A percentile compares a stretch with the other conserved stretches of the same genome.
These are phyloP conservation scores for Centropus bengalensis DNA, from an alignment of 2,113 vertebrate genomes.

Conservation along the genomic window DNA sequence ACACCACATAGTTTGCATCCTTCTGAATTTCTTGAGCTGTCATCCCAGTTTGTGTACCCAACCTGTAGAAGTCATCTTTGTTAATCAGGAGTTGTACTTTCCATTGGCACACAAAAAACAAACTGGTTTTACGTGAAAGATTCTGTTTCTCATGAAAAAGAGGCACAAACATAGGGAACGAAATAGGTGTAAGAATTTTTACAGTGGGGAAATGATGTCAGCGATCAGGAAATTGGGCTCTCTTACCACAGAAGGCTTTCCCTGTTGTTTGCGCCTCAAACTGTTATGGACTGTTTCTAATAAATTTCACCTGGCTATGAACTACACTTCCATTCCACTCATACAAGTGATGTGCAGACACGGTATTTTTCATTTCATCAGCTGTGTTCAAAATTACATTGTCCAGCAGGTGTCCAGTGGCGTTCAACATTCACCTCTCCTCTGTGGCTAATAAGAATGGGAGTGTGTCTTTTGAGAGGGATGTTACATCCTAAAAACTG, in stretches of 20 bases:
- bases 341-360: not conserved
- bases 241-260: not conserved
- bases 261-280: not conserved
- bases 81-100: not conserved
- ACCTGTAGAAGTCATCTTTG: slow-evolving; percentile 70
- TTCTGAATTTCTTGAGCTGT: slow-evolving; percentile 83
- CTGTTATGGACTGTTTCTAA: not conserved
- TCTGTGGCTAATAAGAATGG: not conserved
- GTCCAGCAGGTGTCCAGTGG: not conserved
- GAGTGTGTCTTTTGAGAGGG: not conserved
- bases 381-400: not conserved
- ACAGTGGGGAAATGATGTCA: not conserved
- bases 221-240: not conserved
- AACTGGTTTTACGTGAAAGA: not conserved
- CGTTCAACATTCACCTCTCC: not conserved
- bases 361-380: not conserved
- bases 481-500: not conserved
- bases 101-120: not conserved
- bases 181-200: not conserved
- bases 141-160: not conserved
- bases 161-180: not conserved
- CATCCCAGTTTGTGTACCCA: slow-evolving; percentile 83
- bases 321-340: not conserved
- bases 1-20: slow-evolving; percentile 81
- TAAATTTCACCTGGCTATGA: not conserved